Evolutionary conservation across 2,797 vertebrate species (phyloP), one percentile per base, ranked within the genome.

Genomic region (Pangasius macronema): DNA sequence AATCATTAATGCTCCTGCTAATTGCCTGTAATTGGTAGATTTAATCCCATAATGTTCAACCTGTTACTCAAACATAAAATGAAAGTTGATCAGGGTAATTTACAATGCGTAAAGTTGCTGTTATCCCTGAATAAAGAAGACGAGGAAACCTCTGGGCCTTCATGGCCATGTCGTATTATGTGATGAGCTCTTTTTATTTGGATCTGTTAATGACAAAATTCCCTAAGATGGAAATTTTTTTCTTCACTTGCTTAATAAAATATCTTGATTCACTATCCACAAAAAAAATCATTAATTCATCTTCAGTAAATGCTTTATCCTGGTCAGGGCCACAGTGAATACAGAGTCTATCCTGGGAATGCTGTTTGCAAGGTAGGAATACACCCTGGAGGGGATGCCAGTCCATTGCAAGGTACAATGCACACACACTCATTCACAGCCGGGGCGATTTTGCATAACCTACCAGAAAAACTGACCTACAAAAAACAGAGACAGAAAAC

Each of bases 1-100:
- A 94, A 93, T 93, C 91, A 92, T 93, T 89, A 90, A 89, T 90
- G 92, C 88, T 89, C 88, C 86, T 89, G 90, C 90, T 93, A 93
- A 93, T 91, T 91, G 89, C 83, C 73, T 72, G 67, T 92, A 91
- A 92, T 88, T 90, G 89, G 89, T 89, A 92, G 90, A 88, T 91
- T 93, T 91, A 91, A 92, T 93, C 92, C 92, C 90, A 90, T 90
- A 85, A 92, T 88, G 90, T 91, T 89, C 75, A 86, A 85, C 85
- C 86, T 86, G 87, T 89, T 91, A 89, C 87, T 68, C 80, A 87
- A 84, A 91, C 88, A 70, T 27, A 88, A 90, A 91, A 94, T 93
- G 90, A 93, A 90, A 93, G 87, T 87, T 89, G 92, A 93, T 91
- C 87, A 85, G 87, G 89, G 89, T 91, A 91, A 93, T 89, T 92